phyloP scores from a whole-genome alignment of 2,113 vertebrate species.

The Hylia prasina region DNA sequence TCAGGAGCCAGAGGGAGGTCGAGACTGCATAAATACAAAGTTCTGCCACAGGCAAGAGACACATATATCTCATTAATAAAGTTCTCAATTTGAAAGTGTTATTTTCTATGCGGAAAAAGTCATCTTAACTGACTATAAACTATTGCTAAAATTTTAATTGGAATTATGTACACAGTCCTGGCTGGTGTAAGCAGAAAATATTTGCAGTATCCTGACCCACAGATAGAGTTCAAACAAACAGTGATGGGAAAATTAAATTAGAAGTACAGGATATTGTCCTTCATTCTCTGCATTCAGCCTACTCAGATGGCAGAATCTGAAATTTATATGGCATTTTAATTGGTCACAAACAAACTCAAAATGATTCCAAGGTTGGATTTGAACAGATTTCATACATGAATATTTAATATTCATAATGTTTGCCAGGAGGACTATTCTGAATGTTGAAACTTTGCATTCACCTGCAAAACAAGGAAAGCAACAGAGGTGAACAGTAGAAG shows the following conservation, averaged over 20 bases:
- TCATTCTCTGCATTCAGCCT: slow-evolving; percentile 59
- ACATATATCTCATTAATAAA: neutral
- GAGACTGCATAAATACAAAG: neutral
- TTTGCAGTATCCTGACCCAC: slow-evolving; percentile 42
- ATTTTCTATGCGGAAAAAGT: neutral
- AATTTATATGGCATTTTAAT: slow-evolving; percentile 51
- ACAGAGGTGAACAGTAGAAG: neutral
- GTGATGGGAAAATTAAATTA: slow-evolving; percentile 54
- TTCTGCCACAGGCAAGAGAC: neutral
- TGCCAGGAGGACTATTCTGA: neutral
- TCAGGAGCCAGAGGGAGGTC: neutral
- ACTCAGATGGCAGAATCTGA: slow-evolving; percentile 42
- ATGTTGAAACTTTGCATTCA: neutral
- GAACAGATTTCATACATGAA: slow-evolving; percentile 9
- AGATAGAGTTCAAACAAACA: slow-evolving; percentile 56
- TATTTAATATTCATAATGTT: neutral
- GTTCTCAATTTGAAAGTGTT: neutral
- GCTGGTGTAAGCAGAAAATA: neutral
- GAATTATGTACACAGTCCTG: neutral
- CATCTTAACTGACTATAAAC: neutral
- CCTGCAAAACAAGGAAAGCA: neutral
- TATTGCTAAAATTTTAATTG: neutral
- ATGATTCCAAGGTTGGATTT: neutral
- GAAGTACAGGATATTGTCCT: slow-evolving; percentile 56
- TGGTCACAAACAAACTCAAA: slow-evolving; percentile 19